Evolutionary conservation across 2,888 invertebrate species (phyloP).

Genomic region (Hypercompe scribonia): DNA sequence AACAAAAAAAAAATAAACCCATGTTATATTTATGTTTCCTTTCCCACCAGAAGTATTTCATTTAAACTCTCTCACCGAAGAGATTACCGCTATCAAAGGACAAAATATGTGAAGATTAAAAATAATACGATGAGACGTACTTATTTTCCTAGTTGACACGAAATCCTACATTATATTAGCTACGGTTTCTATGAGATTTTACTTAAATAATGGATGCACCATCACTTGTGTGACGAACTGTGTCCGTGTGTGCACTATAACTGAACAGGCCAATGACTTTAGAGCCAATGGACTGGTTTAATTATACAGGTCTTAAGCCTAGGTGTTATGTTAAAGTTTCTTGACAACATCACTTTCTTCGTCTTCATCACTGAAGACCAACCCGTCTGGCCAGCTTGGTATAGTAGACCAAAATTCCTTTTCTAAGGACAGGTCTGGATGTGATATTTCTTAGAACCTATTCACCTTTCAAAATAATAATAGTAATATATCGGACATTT

Average conservation of each 20-base stretch:
- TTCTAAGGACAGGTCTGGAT: no score
- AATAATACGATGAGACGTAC: background rate
- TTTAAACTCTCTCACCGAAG: background rate
- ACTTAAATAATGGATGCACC: background rate
- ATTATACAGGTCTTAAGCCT: background rate
- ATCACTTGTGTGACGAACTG: background rate
- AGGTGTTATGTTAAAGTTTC: background rate
- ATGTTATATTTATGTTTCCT: background rate
- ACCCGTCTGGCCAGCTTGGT: no score
- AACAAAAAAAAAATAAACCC: no score
- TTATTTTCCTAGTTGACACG: background rate
- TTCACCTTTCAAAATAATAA: no score
- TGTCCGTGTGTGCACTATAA: background rate
- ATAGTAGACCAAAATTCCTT: no score
- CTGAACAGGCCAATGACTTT: background rate
- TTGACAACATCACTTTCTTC: no score
- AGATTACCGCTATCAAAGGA: background rate
- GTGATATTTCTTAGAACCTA: no score
- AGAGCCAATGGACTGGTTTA: background rate
- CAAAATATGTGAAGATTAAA: background rate
- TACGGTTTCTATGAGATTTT: background rate
- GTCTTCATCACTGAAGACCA: background rate
- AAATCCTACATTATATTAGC: background rate
- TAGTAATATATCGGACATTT: no score
- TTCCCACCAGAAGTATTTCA: background rate